These are phyloP conservation scores for Acleris laterana DNA, from an alignment of 2,888 invertebrate genomes.

Conservation along the genomic window DNA sequence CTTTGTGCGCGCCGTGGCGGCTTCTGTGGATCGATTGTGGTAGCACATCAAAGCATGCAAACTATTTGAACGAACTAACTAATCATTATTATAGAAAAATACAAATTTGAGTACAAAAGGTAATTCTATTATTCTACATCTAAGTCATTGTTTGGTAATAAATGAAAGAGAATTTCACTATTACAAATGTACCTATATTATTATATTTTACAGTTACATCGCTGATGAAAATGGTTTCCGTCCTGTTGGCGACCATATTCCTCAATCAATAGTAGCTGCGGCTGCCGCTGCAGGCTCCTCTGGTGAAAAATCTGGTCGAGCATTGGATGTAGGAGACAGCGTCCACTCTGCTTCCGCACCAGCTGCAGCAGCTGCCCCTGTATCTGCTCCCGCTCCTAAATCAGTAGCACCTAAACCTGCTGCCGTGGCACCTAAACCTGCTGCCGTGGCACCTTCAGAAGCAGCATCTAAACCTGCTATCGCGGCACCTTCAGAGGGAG, in stretches of 20 bases:
- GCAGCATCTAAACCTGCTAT: conserved; percentile 27
- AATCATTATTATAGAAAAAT: no score
- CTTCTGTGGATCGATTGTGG: no score
- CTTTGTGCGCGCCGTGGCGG: no score
- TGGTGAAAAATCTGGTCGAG: conserved; percentile 55
- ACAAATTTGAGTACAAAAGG: no score
- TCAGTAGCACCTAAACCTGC: conserved; percentile 25
- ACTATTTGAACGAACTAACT: no score
- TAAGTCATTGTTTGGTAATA: no score
- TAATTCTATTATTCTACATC: no score
- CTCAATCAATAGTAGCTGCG: conserved; percentile 56
- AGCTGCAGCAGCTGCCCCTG: conserved; percentile 14
- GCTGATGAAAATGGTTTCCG: conserved; percentile 90
- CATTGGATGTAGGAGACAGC: conserved; percentile 50
- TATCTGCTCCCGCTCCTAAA: conserved; percentile 12
- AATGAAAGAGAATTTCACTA: no score
- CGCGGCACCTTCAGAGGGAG: conserved; percentile 23
- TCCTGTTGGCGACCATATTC: conserved; percentile 87
- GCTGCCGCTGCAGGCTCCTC: conserved; percentile 41
- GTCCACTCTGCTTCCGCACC: conserved; percentile 39
- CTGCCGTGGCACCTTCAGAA: conserved; percentile 31
- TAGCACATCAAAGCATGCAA: no score
- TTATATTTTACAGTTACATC: conserved; percentile 77
- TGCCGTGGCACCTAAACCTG: conserved; percentile 29
- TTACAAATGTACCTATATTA: no score